Conservation (phyloP, 2,797 vertebrate genomes). For the Mormyrops attenuatus region DNA sequence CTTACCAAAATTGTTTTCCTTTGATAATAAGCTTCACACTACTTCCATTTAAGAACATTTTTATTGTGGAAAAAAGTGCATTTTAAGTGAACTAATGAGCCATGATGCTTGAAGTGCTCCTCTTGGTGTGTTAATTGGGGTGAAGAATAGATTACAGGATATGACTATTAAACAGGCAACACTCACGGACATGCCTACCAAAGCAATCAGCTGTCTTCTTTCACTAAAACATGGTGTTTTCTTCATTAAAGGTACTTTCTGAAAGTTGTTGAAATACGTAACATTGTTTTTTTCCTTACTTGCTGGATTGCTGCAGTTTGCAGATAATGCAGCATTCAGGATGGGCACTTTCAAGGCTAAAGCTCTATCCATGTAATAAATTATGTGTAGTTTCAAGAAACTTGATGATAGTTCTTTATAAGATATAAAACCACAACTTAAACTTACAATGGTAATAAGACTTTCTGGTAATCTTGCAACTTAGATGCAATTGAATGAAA, state of each 20-base stretch:
- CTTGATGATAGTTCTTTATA: not conserved
- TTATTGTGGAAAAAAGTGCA: not conserved
- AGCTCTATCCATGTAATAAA: slow-evolving; percentile 18
- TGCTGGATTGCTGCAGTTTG: slow-evolving; percentile 10
- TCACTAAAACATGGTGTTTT: slow-evolving; percentile 16
- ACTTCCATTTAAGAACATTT: not conserved
- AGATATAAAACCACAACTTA: not conserved
- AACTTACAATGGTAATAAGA: not conserved
- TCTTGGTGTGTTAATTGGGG: slow-evolving; percentile 15
- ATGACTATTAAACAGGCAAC: not conserved
- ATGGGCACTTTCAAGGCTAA: slow-evolving; percentile 21
- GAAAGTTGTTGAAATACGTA: not conserved
- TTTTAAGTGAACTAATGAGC: slow-evolving; percentile 13
- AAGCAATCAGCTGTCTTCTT: slow-evolving; percentile 6
- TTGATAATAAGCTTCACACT: not conserved
- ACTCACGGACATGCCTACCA: not conserved
- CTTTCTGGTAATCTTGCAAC: not conserved
- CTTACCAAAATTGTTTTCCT: not conserved
- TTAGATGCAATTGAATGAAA: not conserved
- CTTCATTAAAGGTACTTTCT: not conserved
- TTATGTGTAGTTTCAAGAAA: slow-evolving; percentile 16
- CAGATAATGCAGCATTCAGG: slow-evolving; percentile 2
- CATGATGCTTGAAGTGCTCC: not conserved
- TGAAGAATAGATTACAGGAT: slow-evolving; percentile 14
- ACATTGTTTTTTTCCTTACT: not conserved